Conservation (phyloP, 2,797 vertebrate species). For the Neostethus bicornis region DNA sequence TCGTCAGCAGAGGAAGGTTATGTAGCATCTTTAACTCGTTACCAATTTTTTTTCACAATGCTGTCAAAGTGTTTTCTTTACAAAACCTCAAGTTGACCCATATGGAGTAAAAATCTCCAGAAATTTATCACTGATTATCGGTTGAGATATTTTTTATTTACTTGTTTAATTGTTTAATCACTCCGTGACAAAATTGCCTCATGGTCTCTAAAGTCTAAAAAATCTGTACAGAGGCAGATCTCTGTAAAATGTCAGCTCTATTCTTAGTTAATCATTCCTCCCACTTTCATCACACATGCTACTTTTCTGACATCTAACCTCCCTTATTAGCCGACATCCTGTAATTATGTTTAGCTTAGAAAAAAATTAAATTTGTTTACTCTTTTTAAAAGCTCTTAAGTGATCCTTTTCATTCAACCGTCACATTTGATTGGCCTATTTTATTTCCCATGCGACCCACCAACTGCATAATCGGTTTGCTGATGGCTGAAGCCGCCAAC, state of each 20-base stretch:
- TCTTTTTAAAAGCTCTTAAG: constrained; percentile 57
- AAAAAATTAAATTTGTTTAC: constrained; percentile 60
- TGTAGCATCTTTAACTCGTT: constrained; percentile 20
- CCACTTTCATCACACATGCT: constrained; percentile 17
- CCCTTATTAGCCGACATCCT: constrained; percentile 53
- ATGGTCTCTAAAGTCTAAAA: neutral
- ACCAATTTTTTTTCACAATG: constrained; percentile 4
- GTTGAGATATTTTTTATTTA: neutral
- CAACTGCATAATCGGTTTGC: constrained; percentile 25
- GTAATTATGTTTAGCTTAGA: constrained; percentile 57
- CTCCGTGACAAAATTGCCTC: too few relatives aligned
- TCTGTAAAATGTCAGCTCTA: constrained; percentile 31
- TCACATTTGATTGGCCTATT: constrained; percentile 59
- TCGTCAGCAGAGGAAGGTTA: constrained; percentile 31
- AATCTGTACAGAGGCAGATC: constrained; percentile 13
- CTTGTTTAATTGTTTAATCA: too few relatives aligned
- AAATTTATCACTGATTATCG: neutral
- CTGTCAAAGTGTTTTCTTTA: too few relatives aligned
- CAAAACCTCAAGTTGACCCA: too few relatives aligned
- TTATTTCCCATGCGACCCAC: constrained; percentile 32
- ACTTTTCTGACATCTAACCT: constrained; percentile 47
- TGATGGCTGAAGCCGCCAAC: constrained; percentile 60
- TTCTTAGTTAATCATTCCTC: constrained; percentile 20
- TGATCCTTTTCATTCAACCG: constrained; percentile 52
- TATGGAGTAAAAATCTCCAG: neutral